Evolutionary conservation across 1,140 invertebrate genomes (phyloP), one percentile per base, ranked within the genome.

Genomic region (Aphelenchoides besseyi): DNA sequence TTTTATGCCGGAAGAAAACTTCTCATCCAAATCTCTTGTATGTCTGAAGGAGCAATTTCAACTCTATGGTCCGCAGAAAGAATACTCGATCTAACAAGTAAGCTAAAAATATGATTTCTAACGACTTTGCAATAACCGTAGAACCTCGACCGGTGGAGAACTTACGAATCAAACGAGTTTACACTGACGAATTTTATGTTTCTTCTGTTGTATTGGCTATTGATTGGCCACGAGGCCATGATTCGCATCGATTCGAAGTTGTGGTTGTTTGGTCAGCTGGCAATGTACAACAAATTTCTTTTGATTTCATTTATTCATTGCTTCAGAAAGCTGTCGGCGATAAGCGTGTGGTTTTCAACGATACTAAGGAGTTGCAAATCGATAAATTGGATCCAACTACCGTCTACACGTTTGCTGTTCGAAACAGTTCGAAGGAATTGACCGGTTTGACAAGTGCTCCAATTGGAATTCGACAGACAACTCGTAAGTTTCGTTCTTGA

Each of bases 121-220:
- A 48, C 12, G 18, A 54, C 35, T 68, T 55, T 32, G 64, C 54
- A 36, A 57, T 33, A 35, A 18, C 73, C 79, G 75, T 55, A 79
- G 78, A 76, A 48, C 79, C 79, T 33, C 32, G 64, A 26, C 64
- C 69, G 1, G 64, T 82, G 16, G 69, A 80, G 61, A 73, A 77
- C 28, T 69, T 80, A 2, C 36, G 61, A 55, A 52, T 81, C 28
- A 23, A 55, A 9, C 52, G 53, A 12, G 32, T 75, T 35, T 53
- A 64, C 8, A 81, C 79, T 0, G 74, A 80, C 52, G 79, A 80
- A 57, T 80, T 80, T 68, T 80, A 79, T 52, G 73, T 78, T 9
- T 62, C 82, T 12, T 68, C 67, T 3, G 69, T 82, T n/a, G 66
- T 37, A 35, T 41, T 82, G n/a, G 76, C 55, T n/a, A 74, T 79